Percentiles rank a stretch among this genome's conserved stretches.
phyloP scores from a whole-genome alignment of 2,888 invertebrate species.

The Agrotis clavis region DNA sequence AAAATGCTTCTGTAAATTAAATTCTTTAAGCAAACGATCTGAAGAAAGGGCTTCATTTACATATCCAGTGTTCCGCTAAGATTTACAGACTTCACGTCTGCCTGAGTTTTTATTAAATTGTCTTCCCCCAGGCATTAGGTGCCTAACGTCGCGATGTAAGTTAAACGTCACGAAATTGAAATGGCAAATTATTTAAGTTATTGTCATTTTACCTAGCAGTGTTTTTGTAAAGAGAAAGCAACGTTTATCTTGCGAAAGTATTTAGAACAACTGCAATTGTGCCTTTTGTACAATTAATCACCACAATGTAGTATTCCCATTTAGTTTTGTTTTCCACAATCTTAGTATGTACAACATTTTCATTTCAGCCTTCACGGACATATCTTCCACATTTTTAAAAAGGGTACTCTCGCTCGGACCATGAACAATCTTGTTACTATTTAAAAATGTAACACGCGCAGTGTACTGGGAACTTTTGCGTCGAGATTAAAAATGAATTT shows the following conservation, averaged over 20 bases:
- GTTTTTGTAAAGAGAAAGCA: neutral
- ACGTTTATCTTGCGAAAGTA: neutral
- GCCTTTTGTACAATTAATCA: neutral
- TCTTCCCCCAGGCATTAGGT: neutral
- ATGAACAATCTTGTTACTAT: conserved; percentile 57
- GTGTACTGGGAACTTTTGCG: conserved; percentile 45
- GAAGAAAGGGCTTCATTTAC: conserved; percentile 74
- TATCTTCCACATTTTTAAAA: conserved; percentile 49
- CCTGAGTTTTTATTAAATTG: conserved; percentile 35
- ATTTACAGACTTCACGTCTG: conserved; percentile 40
- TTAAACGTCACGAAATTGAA: neutral
- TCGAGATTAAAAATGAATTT: conserved; percentile 57
- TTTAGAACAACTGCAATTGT: neutral
- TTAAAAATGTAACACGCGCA: conserved; percentile 57
- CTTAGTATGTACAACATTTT: conserved; percentile 23
- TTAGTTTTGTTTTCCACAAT: conserved; percentile 20
- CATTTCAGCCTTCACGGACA: conserved; percentile 31
- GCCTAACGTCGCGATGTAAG: neutral
- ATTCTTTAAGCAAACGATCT: conserved; percentile 77
- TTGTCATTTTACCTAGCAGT: neutral
- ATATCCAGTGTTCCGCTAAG: conserved; percentile 59
- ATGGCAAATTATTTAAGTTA: neutral
- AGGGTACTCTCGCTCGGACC: conserved; percentile 30
- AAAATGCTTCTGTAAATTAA: conserved; percentile 82
- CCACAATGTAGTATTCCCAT: conserved; percentile 5